phyloP scores from a whole-genome alignment of 35 echinoderm and acorn worm species.

The Lytechinus pictus region DNA sequence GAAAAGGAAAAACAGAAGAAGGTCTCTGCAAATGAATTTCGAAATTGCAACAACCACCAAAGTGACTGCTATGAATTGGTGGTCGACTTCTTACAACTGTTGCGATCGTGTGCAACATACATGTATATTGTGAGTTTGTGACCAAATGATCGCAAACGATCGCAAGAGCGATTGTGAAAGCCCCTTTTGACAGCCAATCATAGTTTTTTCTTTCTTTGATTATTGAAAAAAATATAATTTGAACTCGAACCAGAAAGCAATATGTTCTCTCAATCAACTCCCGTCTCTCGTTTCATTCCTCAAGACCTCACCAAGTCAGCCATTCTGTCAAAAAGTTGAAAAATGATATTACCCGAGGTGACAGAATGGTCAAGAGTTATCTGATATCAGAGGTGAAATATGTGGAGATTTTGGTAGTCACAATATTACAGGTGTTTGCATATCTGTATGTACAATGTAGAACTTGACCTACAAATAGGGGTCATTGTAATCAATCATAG shows the following conservation, averaged over 20 bases:
- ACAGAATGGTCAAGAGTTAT: neutral
- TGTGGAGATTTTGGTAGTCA: neutral
- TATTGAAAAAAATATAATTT: neutral
- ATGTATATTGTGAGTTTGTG: no score
- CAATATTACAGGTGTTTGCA: conserved; percentile 10
- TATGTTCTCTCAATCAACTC: neutral
- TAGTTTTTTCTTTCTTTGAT: no score
- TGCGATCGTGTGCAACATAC: no score
- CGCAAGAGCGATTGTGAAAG: no score
- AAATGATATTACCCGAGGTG: neutral
- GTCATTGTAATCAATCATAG: neutral
- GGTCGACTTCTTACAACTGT: no score
- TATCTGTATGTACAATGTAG: neutral
- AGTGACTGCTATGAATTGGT: no score
- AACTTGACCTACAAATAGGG: conserved; percentile 11
- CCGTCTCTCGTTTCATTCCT: neutral
- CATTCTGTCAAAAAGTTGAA: neutral
- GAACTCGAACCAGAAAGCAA: neutral
- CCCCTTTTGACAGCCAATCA: no score
- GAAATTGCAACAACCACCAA: no score
- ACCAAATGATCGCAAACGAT: no score
- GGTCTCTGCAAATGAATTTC: no score
- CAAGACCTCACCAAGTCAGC: neutral
- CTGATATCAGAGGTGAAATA: neutral
- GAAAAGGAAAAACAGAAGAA: no score